Evolutionary conservation across 2,797 vertebrate species (phyloP), one percentile per base, ranked within the genome.

Genomic region (Poecilia picta): DNA sequence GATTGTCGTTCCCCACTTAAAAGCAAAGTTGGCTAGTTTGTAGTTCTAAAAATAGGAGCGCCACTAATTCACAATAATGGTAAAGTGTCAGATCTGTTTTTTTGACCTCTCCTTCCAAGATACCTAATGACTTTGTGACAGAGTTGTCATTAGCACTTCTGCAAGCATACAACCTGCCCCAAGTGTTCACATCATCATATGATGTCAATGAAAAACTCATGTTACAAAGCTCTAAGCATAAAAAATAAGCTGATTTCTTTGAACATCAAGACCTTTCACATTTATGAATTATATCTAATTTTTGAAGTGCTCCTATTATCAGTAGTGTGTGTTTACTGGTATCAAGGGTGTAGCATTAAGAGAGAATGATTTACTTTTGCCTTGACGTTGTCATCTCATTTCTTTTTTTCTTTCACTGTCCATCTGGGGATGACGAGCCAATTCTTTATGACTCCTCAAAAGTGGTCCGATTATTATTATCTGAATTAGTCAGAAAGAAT

Each of bases 21-120:
- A 33, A 64, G 59, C 31, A 33, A 31, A 31, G 28, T 64, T 64
- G 59, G 59, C 59, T 16, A 33, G 59, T 64, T 64, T 1, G 16
- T 33, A 64, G 59, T 64, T 59, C n/a, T 59, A 28, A 59, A 59
- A 59, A 59, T 59, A 59, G 55, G n/a, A 59, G n/a, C 11, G n/a
- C n/a, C 25, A 28, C 55, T 59, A 13, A 59, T 31, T 59, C 55
- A 59, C 5, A 59, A 59, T 64, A 64, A 31, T 64, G 59, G 28
- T 16, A 62, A 33, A 8, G 28, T 64, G 59, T 64, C 59, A 64
- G 28, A 31, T 64, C 59, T 64, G 31, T 64, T 64, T 62, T 62
- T 33, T 62, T 16, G 13, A 62, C 59, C 28, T 28, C 55, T 5
- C 2, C 53, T 59, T 59, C 4, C 55, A 15, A 59, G 55, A 59